Evolutionary conservation across 2,888 invertebrate species (phyloP).

Genomic region (Ephialtes manifestator): DNA sequence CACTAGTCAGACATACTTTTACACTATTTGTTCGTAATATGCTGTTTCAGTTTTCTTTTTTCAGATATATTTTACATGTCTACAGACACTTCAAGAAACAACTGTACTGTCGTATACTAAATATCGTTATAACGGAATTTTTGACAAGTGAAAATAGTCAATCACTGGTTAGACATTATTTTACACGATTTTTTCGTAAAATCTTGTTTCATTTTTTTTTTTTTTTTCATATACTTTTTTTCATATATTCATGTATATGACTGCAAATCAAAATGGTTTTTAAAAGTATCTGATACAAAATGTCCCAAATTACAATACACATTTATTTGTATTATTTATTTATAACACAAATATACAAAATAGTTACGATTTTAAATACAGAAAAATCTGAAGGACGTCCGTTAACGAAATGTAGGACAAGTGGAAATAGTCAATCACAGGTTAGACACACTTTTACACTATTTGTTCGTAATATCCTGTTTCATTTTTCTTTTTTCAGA

Average conservation of each 20-base stretch:
- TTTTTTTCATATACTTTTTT: no score
- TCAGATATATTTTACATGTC: conserved; percentile 51
- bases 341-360: no score
- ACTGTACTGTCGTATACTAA: background rate
- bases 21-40: background rate
- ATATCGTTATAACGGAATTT: background rate
- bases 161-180: background rate
- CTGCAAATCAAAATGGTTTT: no score
- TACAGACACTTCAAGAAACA: conserved; percentile 9
- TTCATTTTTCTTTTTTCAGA: no score
- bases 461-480: background rate
- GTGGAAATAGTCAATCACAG: conserved; percentile 1
- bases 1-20: background rate
- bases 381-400: no score
- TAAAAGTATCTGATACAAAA: no score
- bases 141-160: background rate
- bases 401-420: background rate
- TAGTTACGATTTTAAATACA: no score
- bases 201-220: no score
- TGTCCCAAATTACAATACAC: no score
- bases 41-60: no score
- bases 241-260: no score
- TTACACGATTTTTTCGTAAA: background rate
- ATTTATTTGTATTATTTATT: no score
- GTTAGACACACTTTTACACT: background rate